Evolutionary conservation across 2,797 vertebrate genomes (phyloP).

Genomic region (Pipistrellus kuhlii): DNA sequence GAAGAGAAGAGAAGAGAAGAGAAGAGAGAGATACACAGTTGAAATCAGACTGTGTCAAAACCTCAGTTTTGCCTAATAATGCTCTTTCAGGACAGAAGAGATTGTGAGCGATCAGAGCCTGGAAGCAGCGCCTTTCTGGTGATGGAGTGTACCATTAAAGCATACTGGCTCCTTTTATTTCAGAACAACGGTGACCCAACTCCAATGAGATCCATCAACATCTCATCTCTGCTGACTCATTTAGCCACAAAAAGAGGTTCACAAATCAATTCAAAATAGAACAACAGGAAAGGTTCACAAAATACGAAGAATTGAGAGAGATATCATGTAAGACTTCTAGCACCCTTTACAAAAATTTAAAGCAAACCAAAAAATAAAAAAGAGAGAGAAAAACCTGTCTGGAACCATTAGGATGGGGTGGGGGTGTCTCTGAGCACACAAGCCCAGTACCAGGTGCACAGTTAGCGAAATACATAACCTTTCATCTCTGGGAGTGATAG

Average conservation of each 20-base stretch:
- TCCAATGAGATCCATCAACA: constrained; percentile 68
- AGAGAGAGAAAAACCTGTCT: not conserved
- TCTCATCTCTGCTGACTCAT: constrained; percentile 61
- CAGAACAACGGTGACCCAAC: constrained; percentile 62
- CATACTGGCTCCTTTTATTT: constrained; percentile 59
- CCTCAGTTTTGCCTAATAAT: constrained; percentile 17
- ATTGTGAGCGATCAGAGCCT: not conserved
- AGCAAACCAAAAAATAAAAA: not conserved
- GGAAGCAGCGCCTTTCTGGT: not conserved
- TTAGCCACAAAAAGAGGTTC: constrained; percentile 15
- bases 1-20: too few species aligned
- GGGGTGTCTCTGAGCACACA: not conserved
- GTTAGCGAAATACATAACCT: not conserved
- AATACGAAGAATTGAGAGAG: constrained; percentile 49
- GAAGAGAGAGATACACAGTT: not conserved
- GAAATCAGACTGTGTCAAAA: not conserved
- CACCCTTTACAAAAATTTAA: not conserved
- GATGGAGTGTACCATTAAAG: constrained; percentile 27
- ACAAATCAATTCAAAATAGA: constrained; percentile 65
- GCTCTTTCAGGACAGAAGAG: not conserved
- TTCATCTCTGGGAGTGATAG: not conserved
- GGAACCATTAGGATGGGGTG: not conserved
- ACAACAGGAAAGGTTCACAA: constrained; percentile 21
- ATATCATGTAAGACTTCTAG: not conserved
- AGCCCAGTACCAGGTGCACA: not conserved